These are phyloP conservation scores for Gadopsis bispinosus DNA, from an alignment of 2,797 vertebrate genomes.

Conservation along the genomic window DNA sequence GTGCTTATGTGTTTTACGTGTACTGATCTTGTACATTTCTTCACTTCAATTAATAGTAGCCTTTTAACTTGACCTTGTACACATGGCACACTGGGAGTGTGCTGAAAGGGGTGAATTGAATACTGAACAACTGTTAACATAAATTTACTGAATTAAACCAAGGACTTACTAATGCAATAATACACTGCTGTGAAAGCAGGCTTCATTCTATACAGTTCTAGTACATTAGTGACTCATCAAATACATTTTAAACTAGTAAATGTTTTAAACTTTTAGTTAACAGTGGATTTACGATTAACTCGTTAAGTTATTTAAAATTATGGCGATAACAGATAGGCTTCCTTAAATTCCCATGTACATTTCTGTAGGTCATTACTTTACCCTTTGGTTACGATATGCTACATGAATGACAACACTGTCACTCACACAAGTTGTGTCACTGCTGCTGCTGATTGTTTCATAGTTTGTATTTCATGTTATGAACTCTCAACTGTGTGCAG, in stretches of 20 bases:
- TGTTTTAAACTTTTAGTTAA: background rate
- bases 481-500: background rate
- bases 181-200: background rate
- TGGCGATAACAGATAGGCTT: background rate
- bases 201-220: background rate
- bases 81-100: background rate
- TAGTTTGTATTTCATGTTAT: background rate
- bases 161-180: background rate
- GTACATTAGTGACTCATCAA: background rate
- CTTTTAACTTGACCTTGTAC: constrained; percentile 18
- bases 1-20: background rate
- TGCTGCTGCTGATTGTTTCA: background rate
- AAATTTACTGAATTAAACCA: background rate
- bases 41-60: constrained; percentile 1
- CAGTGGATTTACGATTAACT: background rate
- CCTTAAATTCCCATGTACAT: background rate
- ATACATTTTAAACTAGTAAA: background rate
- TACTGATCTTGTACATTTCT: background rate
- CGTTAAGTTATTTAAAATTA: background rate
- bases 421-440: background rate
- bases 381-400: background rate
- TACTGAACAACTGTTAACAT: background rate
- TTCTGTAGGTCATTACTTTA: background rate
- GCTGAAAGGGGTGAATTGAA: constrained; percentile 1
- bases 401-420: constrained; percentile 4